Percentiles rank a stretch among this genome's conserved stretches.
These are phyloP conservation scores for Amniataba percoides DNA, from an alignment of 2,797 vertebrate species.

Conservation along the genomic window DNA sequence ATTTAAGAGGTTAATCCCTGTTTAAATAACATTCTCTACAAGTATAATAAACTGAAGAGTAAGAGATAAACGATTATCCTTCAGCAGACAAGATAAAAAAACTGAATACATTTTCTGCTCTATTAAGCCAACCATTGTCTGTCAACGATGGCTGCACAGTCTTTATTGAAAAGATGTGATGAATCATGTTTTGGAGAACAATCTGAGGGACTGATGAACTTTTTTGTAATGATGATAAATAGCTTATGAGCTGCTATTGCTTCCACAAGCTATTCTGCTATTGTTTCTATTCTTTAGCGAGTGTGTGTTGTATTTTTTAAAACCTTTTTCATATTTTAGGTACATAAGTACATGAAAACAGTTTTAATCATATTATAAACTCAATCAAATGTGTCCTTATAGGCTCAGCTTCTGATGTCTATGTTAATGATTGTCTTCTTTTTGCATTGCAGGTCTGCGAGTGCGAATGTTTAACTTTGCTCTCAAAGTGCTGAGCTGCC, in stretches of 20 bases:
- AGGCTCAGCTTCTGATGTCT: neutral
- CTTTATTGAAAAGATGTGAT: slow-evolving; percentile 21
- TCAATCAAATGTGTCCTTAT: neutral
- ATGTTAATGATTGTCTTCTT: neutral
- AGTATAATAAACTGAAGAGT: neutral
- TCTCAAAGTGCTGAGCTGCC: slow-evolving; percentile 90
- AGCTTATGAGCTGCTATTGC: neutral
- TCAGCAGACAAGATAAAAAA: slow-evolving; percentile 9
- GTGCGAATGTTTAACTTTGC: slow-evolving; percentile 91
- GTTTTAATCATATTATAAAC: neutral
- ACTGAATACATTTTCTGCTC: neutral
- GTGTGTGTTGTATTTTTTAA: neutral
- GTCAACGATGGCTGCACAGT: neutral
- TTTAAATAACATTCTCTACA: neutral
- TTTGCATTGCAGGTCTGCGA: slow-evolving; percentile 84
- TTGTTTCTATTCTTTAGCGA: neutral
- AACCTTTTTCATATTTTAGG: neutral
- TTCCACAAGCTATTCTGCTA: neutral
- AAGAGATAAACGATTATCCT: slow-evolving; percentile 7
- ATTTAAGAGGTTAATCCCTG: neutral
- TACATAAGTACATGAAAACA: neutral
- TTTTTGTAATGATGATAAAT: slow-evolving; percentile 13
- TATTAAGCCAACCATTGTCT: neutral
- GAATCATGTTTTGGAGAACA: neutral
- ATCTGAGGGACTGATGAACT: neutral